phyloP scores from a whole-genome alignment of 2,888 invertebrate genomes.

The Odontocerum albicorne region DNA sequence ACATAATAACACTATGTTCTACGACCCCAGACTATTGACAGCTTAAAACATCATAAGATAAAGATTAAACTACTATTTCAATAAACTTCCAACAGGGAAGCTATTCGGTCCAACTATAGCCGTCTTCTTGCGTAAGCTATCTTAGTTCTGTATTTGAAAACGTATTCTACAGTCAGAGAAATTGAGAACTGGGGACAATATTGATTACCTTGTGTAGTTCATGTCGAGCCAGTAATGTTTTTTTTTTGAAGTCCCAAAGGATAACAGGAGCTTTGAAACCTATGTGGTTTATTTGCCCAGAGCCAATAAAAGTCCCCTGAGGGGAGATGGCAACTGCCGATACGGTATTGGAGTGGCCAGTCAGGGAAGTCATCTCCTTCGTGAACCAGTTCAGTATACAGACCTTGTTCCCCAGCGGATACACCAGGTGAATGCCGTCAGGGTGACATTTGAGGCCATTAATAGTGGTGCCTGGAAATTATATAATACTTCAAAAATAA shows the following conservation, averaged over 20 bases:
- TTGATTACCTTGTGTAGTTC: slow-evolving; percentile 83
- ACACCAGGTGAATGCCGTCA: slow-evolving; percentile 68
- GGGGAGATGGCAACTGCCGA: slow-evolving; percentile 76
- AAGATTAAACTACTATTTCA: too few relatives aligned
- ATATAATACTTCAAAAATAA: slow-evolving; percentile 4
- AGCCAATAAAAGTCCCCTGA: slow-evolving; percentile 78
- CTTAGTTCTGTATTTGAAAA: too few relatives aligned
- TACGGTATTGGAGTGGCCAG: slow-evolving; percentile 79
- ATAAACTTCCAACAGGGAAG: too few relatives aligned
- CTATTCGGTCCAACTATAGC: too few relatives aligned
- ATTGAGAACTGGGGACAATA: too few relatives aligned
- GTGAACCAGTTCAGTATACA: slow-evolving; percentile 69
- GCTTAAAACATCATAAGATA: too few relatives aligned
- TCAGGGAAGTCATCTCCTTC: slow-evolving; percentile 73
- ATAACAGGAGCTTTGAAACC: slow-evolving; percentile 88
- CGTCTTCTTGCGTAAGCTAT: too few relatives aligned
- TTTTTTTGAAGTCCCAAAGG: slow-evolving; percentile 80
- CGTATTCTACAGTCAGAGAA: too few relatives aligned
- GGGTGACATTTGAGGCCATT: slow-evolving; percentile 73
- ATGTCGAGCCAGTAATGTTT: slow-evolving; percentile 65
- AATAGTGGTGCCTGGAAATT: slow-evolving; percentile 47
- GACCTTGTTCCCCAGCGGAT: slow-evolving; percentile 79
- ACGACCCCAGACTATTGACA: too few relatives aligned
- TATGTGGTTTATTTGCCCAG: slow-evolving; percentile 88
- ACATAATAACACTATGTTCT: too few relatives aligned